A percentile compares a stretch with the other conserved stretches of the same genome.
phyloP scores from a whole-genome alignment of 2,888 invertebrate species.

The Eupithecia inturbata region DNA sequence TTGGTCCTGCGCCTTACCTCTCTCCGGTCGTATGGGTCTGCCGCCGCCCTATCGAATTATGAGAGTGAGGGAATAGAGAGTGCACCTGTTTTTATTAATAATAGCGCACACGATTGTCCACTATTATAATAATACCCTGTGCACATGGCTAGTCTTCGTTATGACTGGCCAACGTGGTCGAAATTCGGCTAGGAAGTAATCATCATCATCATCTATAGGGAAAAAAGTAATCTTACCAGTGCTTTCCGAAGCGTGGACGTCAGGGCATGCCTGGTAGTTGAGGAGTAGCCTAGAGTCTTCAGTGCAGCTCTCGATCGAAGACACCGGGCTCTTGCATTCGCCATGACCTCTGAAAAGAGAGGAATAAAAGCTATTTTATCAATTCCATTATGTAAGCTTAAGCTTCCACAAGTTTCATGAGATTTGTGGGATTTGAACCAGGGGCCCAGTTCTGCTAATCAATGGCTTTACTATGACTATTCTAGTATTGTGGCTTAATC shows the following conservation, averaged over 20 bases:
- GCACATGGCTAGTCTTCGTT: not conserved
- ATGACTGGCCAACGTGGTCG: not conserved
- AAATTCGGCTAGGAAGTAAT: not conserved
- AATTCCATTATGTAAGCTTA: not conserved
- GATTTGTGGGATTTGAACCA: not conserved
- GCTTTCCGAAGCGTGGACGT: constrained; percentile 95
- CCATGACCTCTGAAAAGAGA: constrained; percentile 88
- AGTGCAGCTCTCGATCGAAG: constrained; percentile 96
- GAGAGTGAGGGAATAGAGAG: no score
- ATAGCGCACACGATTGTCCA: no score
- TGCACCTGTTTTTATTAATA: no score
- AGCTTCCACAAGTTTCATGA: not conserved
- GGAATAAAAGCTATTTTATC: not conserved
- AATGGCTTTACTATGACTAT: no score
- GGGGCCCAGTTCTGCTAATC: no score
- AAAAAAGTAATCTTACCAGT: constrained; percentile 86
- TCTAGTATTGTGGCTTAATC: no score
- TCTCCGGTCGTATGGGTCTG: not conserved
- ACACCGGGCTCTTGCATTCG: constrained; percentile 94
- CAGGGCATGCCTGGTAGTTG: constrained; percentile 97
- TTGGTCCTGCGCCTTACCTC: not conserved
- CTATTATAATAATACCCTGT: no score
- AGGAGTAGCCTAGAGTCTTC: constrained; percentile 95
- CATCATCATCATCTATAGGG: not conserved
- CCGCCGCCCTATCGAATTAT: not conserved